Base-by-base conservation (phyloP, 2,888 invertebrate genomes). In the Aethes cnicana region DNA sequence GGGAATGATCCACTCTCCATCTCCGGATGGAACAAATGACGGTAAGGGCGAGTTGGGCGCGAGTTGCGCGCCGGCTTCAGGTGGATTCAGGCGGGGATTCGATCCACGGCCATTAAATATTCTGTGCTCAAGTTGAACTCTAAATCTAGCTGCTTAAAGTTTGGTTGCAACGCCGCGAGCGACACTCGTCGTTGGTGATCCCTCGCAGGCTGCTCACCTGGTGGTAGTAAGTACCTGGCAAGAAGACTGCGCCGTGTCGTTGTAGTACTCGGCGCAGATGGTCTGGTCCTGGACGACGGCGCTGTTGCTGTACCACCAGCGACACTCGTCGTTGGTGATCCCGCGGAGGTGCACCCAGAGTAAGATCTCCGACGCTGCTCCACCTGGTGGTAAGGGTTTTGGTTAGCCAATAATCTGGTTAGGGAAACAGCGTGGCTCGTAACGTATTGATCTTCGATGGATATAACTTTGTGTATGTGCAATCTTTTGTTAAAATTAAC, bases 261-360 rank as follows among this genome's bases (percentile, higher is more conserved):
- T 75, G 63, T 81, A 81, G 58, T 59, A 78, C 35, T 63, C 73
- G 0, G 84, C 74, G 68, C 85, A 80, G 74, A 89, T 65, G 58
- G 84, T 74, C 61, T 76, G 55, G 0, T 70, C 67, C 49, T 63
- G 60, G 23, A 87, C 64, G 42, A 74, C 68, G 2, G 32, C 17
- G 55, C 75, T 74, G 59, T 20, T 52, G 14, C 66, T 61, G 68
- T 81, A 87, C 73, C 75, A 83, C 2, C 6, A 0, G 2, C 62
- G 66, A 62, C 88, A 88, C 20, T 74, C 72, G 14, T 59, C 72
- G 62, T 82, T 84, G 55, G 72, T 70, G 64, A 87, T 74, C 20
- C 83, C 86, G 9, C 66, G 66, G 32, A 91, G 90, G 60, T 69
- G 70, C 30, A 89, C 84, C 73, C 85, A 91, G 47, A 82, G 81